Evolutionary conservation across 2,797 vertebrate species (phyloP), one percentile per base, ranked within the genome.

Genomic region (Mormyrops attenuatus): DNA sequence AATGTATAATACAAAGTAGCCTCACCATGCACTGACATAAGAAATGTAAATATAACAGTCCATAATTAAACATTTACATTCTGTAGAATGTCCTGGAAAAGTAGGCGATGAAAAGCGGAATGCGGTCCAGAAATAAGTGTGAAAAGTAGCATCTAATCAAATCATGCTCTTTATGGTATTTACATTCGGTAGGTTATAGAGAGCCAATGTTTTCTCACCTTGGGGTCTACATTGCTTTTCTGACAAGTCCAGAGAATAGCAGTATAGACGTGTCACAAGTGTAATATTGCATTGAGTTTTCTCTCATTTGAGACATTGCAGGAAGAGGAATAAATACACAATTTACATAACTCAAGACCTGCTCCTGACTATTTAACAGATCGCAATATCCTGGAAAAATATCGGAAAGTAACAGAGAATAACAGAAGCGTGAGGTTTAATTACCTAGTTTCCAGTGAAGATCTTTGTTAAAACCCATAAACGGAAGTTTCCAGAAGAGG

Each of bases 51-150:
- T 47, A 82, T 77, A 77, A 77, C 69, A 77, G 69, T 34, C 15
- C 69, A 77, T 77, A 77, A 77, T 82, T 82, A 82, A 82, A 82
- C 38, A 82, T 82, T 44, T 82, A 44, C 77, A 82, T 82, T 82
- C 77, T 47, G 77, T 47, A 47, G 77, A 82, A 82, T 47, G 41
- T 82, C 77, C 77, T 82, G 77, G 77, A 82, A 82, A 77, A 77
- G 34, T 82, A 82, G 77, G 38, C 20, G 20, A 82, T n/a, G 41
- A 47, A 47, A 82, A 82, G 77, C 20, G 41, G 77, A 82, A 47
- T n/a, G 41, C 38, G 1, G 77, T n/a, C 77, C 77, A 82, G 77
- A 47, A 82, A n/a, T 47, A 47, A 82, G 77, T 44, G 77, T 82
- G 77, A 82, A 82, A 44, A 47, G 77, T 47, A 47, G 7, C 41